phyloP scores from a whole-genome alignment of 2,113 vertebrate species.

The Nycticebus coucang region DNA sequence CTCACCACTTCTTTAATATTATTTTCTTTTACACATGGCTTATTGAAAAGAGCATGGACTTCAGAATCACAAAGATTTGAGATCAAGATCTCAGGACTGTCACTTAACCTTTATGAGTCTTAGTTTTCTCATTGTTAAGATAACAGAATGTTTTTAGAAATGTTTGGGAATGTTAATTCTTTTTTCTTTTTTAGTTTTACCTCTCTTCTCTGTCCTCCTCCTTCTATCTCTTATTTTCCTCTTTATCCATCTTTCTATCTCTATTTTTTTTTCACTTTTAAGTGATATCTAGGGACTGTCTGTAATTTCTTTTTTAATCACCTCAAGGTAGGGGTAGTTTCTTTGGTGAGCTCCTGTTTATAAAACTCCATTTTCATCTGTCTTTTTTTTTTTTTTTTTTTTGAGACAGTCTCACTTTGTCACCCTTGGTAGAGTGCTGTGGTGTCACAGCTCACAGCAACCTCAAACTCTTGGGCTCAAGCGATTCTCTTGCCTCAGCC shows the following conservation, averaged over 20 bases:
- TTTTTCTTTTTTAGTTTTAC: background rate
- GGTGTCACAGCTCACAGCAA: too few relatives aligned
- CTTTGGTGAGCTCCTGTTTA: background rate
- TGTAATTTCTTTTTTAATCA: background rate
- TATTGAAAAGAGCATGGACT: background rate
- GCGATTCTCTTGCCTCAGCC: too few relatives aligned
- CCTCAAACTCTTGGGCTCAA: too few relatives aligned
- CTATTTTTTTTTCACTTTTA: background rate
- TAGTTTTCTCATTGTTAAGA: constrained; percentile 9
- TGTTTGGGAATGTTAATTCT: constrained; percentile 10
- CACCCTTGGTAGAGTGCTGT: too few relatives aligned
- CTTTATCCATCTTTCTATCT: background rate
- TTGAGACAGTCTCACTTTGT: too few relatives aligned
- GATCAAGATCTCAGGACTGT: background rate
- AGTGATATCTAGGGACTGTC: background rate
- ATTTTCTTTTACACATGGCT: background rate
- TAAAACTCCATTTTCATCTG: background rate
- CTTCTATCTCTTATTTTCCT: background rate
- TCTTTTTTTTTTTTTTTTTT: too few relatives aligned
- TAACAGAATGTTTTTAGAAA: constrained; percentile 24
- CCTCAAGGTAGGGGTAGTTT: background rate
- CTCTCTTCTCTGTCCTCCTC: background rate
- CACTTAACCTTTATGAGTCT: background rate
- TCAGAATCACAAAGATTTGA: background rate
- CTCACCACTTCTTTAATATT: background rate